These are phyloP conservation scores for Trinectes maculatus DNA, from an alignment of 2,113 vertebrate species.

Conservation along the genomic window DNA sequence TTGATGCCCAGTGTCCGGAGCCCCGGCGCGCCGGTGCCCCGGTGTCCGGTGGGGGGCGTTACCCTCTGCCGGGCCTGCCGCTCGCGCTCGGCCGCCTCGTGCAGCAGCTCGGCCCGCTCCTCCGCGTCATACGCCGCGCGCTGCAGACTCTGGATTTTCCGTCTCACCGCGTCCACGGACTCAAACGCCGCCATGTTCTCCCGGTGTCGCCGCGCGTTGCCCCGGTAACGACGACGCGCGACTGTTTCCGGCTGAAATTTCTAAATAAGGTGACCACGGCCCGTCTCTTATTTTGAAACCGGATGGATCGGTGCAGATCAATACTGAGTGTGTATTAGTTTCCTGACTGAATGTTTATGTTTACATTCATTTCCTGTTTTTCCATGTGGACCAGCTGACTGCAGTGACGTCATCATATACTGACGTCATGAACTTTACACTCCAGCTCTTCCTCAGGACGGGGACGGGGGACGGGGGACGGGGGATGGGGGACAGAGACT, in stretches of 20 bases:
- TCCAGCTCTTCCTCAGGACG: background rate
- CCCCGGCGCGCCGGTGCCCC: background rate
- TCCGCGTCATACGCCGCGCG: constrained; percentile 85
- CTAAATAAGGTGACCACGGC: constrained; percentile 26
- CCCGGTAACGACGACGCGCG: constrained; percentile 31
- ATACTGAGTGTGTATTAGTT: too few species aligned
- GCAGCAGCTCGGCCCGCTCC: constrained; percentile 82
- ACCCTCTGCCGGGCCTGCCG: constrained; percentile 83
- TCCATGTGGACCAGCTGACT: too few species aligned
- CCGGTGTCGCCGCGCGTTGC: constrained; percentile 14
- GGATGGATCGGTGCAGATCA: too few species aligned
- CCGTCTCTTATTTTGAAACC: background rate
- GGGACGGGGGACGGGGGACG: too few species aligned
- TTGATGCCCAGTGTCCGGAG: too few species aligned
- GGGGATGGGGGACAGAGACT: too few species aligned
- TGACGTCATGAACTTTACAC: background rate
- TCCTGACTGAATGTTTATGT: too few species aligned
- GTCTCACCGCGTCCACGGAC: constrained; percentile 85
- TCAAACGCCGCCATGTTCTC: constrained; percentile 51
- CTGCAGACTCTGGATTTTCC: constrained; percentile 88
- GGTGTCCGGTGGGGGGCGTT: constrained; percentile 39
- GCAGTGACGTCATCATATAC: background rate
- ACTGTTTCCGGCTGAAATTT: constrained; percentile 25
- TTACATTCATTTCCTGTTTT: too few species aligned
- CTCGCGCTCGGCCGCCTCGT: constrained; percentile 83